These are phyloP conservation scores for Albula goreensis DNA, from an alignment of 2,113 vertebrate species.

Conservation along the genomic window DNA sequence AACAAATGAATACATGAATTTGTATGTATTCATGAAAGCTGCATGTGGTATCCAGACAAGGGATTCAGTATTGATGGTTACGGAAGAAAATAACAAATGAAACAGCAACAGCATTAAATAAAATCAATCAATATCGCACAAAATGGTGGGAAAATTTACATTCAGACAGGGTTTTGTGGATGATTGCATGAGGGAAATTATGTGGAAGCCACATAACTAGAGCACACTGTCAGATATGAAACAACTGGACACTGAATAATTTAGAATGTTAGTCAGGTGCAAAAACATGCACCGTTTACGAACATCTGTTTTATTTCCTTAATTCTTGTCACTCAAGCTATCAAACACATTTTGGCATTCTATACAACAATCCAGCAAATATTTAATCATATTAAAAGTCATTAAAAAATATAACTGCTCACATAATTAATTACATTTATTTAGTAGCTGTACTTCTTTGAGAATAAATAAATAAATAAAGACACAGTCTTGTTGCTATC, in stretches of 20 bases:
- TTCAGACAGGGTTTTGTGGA: not conserved
- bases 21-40: not conserved
- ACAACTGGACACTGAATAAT: constrained; percentile 21
- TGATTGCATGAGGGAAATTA: not conserved
- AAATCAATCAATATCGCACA: not conserved
- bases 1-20: not conserved
- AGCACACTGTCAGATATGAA: not conserved
- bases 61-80: not conserved
- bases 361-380: not conserved
- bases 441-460: too few relatives aligned
- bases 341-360: not conserved
- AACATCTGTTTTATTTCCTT: constrained; percentile 8
- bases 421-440: too few relatives aligned
- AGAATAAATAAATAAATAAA: too few relatives aligned
- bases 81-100: not conserved
- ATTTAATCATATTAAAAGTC: too few relatives aligned
- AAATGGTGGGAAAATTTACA: not conserved
- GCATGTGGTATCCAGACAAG: not conserved
- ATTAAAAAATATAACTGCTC: too few relatives aligned
- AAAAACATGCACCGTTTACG: not conserved
- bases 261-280: not conserved
- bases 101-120: not conserved
- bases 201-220: not conserved
- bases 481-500: too few relatives aligned
- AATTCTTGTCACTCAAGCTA: not conserved